Conservation (phyloP, 2,797 vertebrate species). For the Meda fulgida region DNA sequence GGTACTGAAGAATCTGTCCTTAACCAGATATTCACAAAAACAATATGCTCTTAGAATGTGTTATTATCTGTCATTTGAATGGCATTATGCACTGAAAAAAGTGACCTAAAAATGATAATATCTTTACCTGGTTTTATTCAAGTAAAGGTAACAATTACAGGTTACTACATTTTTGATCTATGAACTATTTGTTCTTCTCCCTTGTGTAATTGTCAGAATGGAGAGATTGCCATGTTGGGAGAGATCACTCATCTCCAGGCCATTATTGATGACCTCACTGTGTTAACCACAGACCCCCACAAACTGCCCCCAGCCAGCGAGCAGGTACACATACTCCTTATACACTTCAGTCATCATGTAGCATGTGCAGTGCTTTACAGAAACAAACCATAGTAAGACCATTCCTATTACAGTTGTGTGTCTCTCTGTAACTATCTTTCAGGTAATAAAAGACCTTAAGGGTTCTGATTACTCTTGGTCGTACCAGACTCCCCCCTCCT, state of each 20-base stretch:
- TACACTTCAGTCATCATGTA: background rate
- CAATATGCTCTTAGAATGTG: background rate
- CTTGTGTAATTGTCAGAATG: conserved; percentile 78
- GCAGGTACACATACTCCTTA: conserved; percentile 79
- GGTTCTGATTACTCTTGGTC: conserved; percentile 97
- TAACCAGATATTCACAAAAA: background rate
- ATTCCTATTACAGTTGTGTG: conserved; percentile 33
- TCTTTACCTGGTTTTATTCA: background rate
- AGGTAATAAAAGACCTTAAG: conserved; percentile 98
- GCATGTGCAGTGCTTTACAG: background rate
- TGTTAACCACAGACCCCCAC: conserved; percentile 92
- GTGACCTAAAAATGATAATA: background rate
- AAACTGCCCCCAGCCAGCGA: conserved; percentile 95
- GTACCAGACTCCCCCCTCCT: conserved; percentile 95
- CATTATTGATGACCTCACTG: conserved; percentile 95
- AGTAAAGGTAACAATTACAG: no score
- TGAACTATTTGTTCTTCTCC: conserved; percentile 2
- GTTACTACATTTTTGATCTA: background rate
- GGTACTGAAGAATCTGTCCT: background rate
- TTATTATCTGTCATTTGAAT: background rate
- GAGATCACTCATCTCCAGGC: conserved; percentile 98
- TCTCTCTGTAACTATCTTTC: conserved; percentile 33
- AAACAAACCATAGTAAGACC: background rate
- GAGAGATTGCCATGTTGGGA: conserved; percentile 96
- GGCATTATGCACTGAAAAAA: background rate